Evolutionary conservation across 2,113 vertebrate genomes (phyloP), one percentile per base, ranked within the genome.

Genomic region (Penelope pileata): DNA sequence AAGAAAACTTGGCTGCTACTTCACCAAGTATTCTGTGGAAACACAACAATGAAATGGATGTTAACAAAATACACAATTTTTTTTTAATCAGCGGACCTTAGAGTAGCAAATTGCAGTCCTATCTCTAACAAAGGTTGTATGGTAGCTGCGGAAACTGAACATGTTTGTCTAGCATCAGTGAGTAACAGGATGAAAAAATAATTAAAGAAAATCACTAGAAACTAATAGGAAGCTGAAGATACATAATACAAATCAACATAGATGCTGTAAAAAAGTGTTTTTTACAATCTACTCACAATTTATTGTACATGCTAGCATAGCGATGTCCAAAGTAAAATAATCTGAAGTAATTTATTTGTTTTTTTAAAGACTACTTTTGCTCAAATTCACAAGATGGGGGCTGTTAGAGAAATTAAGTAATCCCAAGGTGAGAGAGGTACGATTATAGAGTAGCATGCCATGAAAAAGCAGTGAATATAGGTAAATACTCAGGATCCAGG

Each of bases 121-220:
- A 8, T 29, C 26, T 75, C 51, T 69, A 83, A 62, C 48, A 88
- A 86, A 91, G 40, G 21, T 24, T 81, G 34, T 27, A 21, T 72
- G 36, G n/a, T 60, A 59, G 58, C 36, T 32, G 8, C 50, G 53
- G 45, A 79, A 82, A 85, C 62, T 9, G 68, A 83, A 53, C 4
- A 72, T 45, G 15, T 59, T 82, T 91, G 4, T 84, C 22, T 76
- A 42, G 15, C 3, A 3, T 62, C 62, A 50, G 18, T 43, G 26
- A 34, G 24, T 63, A 59, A 56, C 16, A 92, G 26, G 30, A 68
- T 82, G 68, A 93, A 90, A 72, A 14, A 48, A 24, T 53, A 60
- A 76, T 73, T 76, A n/a, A 89, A 90, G n/a, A 23, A 95, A 92
- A 30, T 83, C 9, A 69, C 73, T 69, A 79, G 53, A 91, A 90